These are phyloP conservation scores for Vulpes lagopus DNA, from an alignment of 2,113 vertebrate species.

Conservation along the genomic window DNA sequence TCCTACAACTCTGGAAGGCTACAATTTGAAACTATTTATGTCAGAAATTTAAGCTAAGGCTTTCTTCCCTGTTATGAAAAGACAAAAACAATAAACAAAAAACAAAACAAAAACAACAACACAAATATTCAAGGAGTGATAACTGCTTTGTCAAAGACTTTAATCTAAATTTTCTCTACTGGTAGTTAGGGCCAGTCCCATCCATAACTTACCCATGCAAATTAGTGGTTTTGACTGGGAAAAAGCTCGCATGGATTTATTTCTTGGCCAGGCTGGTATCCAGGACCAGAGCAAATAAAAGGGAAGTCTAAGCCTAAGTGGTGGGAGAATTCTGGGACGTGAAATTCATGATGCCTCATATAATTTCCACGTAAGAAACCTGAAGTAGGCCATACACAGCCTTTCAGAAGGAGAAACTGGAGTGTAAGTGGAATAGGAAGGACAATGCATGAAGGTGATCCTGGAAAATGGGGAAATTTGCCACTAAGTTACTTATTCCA, in stretches of 20 bases:
- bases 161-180: neutral
- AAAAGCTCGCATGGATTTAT: neutral
- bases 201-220: fast-evolving
- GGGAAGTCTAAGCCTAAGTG: neutral
- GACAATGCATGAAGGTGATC: neutral
- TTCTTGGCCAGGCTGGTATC: neutral
- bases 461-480: neutral
- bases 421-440: neutral
- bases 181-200: neutral
- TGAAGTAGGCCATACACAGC: neutral
- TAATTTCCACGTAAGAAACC: neutral
- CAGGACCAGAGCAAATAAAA: neutral
- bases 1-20: neutral
- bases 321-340: neutral
- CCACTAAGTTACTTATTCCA: neutral
- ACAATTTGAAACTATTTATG: neutral
- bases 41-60: neutral
- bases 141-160: neutral
- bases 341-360: neutral
- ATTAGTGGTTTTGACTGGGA: neutral
- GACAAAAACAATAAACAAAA: neutral
- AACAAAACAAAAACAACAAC: neutral
- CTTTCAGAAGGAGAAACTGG: neutral
- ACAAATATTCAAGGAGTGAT: neutral
- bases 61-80: neutral